A percentile compares a stretch with the other conserved stretches of the same genome.
Evolutionary conservation across 1,140 invertebrate genomes (phyloP).

Genomic region (Aporrectodea caliginosa): DNA sequence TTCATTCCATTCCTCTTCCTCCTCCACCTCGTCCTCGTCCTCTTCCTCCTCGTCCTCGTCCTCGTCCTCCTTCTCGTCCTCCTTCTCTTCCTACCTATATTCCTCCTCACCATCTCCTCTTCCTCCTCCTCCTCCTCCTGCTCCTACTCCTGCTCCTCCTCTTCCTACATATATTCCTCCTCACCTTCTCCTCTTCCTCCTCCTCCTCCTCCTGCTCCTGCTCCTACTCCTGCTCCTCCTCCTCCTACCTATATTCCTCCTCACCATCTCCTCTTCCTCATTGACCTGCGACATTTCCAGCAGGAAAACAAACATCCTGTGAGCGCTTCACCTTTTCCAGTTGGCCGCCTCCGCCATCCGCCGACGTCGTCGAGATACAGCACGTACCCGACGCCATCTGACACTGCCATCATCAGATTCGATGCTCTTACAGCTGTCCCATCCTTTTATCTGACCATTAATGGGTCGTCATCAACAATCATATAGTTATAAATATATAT

Average conservation of each 20-base stretch:
- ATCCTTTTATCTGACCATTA: too few relatives aligned
- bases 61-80: not conserved
- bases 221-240: not conserved
- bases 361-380: too few relatives aligned
- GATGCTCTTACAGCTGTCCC: too few relatives aligned
- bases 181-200: not conserved
- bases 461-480: too few relatives aligned
- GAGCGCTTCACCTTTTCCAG: too few relatives aligned
- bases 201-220: not conserved
- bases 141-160: not conserved
- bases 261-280: not conserved
- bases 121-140: not conserved
- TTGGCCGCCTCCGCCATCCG: too few relatives aligned
- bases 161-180: not conserved
- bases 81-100: not conserved
- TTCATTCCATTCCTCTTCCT: not conserved
- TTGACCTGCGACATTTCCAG: too few relatives aligned
- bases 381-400: too few relatives aligned
- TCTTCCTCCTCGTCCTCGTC: not conserved
- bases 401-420: too few relatives aligned
- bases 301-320: too few relatives aligned
- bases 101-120: not conserved
- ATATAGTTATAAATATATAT: too few relatives aligned
- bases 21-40: not conserved
- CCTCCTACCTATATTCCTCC: not conserved